Evolutionary conservation across 2,888 invertebrate genomes (phyloP), one percentile per base, ranked within the genome.

Genomic region (Leptinotarsa juncta): DNA sequence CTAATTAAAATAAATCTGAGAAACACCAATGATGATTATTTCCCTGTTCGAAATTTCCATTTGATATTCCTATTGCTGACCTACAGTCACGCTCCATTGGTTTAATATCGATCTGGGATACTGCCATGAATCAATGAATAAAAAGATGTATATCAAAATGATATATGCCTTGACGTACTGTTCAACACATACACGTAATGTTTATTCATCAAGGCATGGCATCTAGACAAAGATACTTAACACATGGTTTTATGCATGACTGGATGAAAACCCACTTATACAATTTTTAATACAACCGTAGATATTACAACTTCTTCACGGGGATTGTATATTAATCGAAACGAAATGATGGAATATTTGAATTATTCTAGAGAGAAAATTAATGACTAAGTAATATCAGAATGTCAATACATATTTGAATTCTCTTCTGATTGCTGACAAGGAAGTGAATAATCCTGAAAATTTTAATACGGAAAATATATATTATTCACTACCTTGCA

Each of bases 131-230:
- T 15, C 32, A 10, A 62, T 42, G 16, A 62, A 62, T 32, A 16
- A 62, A 62, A 62, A 32, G 62, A 62, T 62, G 26, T 42, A n/a
- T 12, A 62, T 62, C 62, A n/a, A n/a, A 32, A 32, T 62, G 62
- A 62, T 32, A n/a, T 26, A 62, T 62, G 62, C 10, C n/a, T 42
- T 62, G 62, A 42, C 62, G 10, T 0, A 62, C 16, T 10, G 32
- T 14, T 62, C 62, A 62, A 62, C 42, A 62, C 32, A 62, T 32
- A 62, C 62, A 62, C 32, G 16, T 62, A 32, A 32, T 42, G 32
- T 18, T 0, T 10, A 57, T 57, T 20, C 57, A 57, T 57, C 57
- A 57, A 4, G 32, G 62, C n/a, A 62, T 62, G 62, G n/a, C 62
- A 62, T 62, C 62, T 62, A 26, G 18, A 20, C 57, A 23, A 57